Conservation (phyloP, 2,888 invertebrate genomes). For the Lumbricus terrestris region DNA sequence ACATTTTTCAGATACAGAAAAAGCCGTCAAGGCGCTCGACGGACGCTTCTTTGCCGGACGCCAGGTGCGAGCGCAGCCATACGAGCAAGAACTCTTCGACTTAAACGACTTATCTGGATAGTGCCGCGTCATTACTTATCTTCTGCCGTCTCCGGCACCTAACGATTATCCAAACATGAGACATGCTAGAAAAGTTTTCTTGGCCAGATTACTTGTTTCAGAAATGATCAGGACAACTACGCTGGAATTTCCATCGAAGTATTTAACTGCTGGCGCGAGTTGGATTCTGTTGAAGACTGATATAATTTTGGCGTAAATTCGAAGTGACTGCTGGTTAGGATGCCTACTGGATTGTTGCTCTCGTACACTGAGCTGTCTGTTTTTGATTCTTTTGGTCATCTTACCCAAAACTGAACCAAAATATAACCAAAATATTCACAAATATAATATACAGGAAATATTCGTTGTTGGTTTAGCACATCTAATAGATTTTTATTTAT, state of each 20-base stretch:
- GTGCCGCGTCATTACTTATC: conserved; percentile 40
- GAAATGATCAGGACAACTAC: not conserved
- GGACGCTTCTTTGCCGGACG: conserved; percentile 95
- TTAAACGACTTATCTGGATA: conserved; percentile 82
- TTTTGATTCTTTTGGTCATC: not conserved
- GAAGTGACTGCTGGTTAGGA: not conserved
- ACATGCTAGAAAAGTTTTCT: not conserved
- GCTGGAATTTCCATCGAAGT: not conserved
- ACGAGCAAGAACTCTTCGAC: conserved; percentile 94
- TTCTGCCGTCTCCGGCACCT: not conserved
- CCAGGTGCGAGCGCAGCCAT: conserved; percentile 85
- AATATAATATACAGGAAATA: not conserved
- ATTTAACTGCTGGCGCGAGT: not conserved
- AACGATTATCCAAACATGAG: not conserved
- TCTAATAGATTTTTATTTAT: not conserved
- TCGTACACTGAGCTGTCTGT: not conserved
- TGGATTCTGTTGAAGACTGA: not conserved
- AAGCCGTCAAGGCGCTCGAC: conserved; percentile 79
- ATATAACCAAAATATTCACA: too few relatives aligned
- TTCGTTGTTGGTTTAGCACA: not conserved
- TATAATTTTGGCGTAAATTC: not conserved
- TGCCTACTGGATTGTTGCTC: conserved; percentile 3
- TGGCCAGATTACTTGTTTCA: not conserved
- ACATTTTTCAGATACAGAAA: conserved; percentile 74
- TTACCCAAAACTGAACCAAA: not conserved